phyloP scores from a whole-genome alignment of 2,113 vertebrate genomes.

The Elephantulus edwardii region DNA sequence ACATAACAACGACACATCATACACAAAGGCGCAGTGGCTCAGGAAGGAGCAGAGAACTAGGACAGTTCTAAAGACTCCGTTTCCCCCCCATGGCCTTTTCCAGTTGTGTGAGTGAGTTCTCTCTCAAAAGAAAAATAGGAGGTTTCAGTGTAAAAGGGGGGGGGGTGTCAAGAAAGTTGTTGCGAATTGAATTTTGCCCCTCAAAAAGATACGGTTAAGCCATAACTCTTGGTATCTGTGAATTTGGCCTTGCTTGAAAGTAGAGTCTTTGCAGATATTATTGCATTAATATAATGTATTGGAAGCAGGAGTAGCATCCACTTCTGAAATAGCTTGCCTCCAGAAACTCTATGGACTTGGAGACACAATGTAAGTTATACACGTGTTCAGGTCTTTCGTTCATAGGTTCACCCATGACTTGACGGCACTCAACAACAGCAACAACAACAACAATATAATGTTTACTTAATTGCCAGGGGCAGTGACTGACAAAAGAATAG shows the following conservation, averaged over 20 bases:
- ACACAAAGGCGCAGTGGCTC: neutral
- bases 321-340: neutral
- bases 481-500: too few species aligned
- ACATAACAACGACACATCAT: rapidly evolving
- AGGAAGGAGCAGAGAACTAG: neutral
- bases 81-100: neutral
- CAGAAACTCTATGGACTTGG: too few species aligned
- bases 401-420: too few species aligned
- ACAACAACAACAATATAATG: too few species aligned
- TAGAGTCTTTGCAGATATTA: neutral
- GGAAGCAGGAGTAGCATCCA: neutral
- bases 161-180: neutral
- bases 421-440: too few species aligned
- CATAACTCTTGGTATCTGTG: neutral
- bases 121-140: neutral
- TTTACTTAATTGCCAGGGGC: too few species aligned
- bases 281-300: neutral
- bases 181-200: neutral
- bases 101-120: too few species aligned
- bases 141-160: neutral
- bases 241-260: neutral
- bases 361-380: too few species aligned
- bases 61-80: neutral
- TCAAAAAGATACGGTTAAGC: neutral
- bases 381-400: too few species aligned